phyloP scores from a whole-genome alignment of 2,888 invertebrate genomes.

The Pyrgus malvae region DNA sequence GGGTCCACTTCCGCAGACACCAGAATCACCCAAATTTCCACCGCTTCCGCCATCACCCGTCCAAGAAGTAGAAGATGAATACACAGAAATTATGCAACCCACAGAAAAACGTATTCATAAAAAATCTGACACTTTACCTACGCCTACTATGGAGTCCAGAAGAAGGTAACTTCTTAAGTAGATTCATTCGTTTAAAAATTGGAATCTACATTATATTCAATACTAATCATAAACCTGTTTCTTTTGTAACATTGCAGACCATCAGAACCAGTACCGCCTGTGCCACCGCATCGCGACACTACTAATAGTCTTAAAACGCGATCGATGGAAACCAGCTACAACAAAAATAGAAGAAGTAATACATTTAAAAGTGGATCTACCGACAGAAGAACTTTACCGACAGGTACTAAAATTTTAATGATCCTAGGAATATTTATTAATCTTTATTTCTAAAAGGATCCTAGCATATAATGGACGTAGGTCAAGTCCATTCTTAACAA shows the following conservation, averaged over 20 bases:
- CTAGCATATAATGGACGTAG: too few species aligned
- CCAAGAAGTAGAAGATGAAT: conserved; percentile 89
- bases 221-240: neutral
- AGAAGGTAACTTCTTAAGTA: conserved; percentile 57
- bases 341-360: conserved; percentile 80
- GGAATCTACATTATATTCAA: too few species aligned
- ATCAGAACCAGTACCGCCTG: conserved; percentile 83
- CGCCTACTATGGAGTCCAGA: conserved; percentile 71
- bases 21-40: conserved; percentile 83
- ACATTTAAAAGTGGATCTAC: conserved; percentile 81
- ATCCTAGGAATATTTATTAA: neutral
- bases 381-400: conserved; percentile 88
- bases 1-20: conserved; percentile 74
- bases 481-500: neutral
- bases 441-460: too few species aligned
- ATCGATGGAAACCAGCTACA: conserved; percentile 92
- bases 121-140: conserved; percentile 81
- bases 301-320: conserved; percentile 90
- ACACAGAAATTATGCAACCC: conserved; percentile 84
- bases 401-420: conserved; percentile 69
- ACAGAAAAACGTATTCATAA: conserved; percentile 71
- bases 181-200: too few species aligned
- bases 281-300: conserved; percentile 87
- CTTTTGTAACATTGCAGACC: conserved; percentile 50
- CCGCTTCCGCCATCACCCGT: conserved; percentile 92